Evolutionary conservation across 2,888 invertebrate genomes (phyloP).

Genomic region (Luperina nickerlii): DNA sequence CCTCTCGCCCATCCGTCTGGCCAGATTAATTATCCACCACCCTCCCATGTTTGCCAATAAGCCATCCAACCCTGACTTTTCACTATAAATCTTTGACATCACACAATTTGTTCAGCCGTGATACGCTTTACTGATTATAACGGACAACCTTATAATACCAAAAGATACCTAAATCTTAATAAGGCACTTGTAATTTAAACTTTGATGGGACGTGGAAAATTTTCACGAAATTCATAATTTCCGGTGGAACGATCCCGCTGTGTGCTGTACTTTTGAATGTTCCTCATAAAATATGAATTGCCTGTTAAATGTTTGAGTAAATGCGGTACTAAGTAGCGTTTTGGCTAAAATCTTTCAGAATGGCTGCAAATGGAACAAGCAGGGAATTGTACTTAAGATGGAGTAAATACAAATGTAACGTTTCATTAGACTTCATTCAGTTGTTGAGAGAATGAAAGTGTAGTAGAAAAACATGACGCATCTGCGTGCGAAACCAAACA

Average conservation of each 20-base stretch:
- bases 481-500: conserved; percentile 50
- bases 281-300: conserved; percentile 47
- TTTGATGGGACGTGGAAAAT: conserved; percentile 64
- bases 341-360: conserved; percentile 10
- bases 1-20: conserved; percentile 84
- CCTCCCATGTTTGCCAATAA: conserved; percentile 89
- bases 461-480: conserved; percentile 52
- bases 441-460: conserved; percentile 38
- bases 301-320: conserved; percentile 38
- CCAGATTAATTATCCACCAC: conserved; percentile 88
- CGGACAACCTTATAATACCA: conserved; percentile 28
- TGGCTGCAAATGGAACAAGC: conserved; percentile 5
- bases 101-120: conserved; percentile 63
- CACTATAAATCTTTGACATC: conserved; percentile 79
- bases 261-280: conserved; percentile 44
- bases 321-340: conserved; percentile 24
- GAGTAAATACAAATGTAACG: conserved; percentile 25
- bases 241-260: conserved; percentile 32
- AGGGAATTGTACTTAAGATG: neutral
- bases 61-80: conserved; percentile 80
- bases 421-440: conserved; percentile 22
- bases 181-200: conserved; percentile 69
- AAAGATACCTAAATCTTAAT: conserved; percentile 50
- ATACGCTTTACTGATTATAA: conserved; percentile 63
- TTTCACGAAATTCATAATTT: conserved; percentile 66